phyloP scores from a whole-genome alignment of 2,797 vertebrate genomes.

The Apogon talboti region DNA sequence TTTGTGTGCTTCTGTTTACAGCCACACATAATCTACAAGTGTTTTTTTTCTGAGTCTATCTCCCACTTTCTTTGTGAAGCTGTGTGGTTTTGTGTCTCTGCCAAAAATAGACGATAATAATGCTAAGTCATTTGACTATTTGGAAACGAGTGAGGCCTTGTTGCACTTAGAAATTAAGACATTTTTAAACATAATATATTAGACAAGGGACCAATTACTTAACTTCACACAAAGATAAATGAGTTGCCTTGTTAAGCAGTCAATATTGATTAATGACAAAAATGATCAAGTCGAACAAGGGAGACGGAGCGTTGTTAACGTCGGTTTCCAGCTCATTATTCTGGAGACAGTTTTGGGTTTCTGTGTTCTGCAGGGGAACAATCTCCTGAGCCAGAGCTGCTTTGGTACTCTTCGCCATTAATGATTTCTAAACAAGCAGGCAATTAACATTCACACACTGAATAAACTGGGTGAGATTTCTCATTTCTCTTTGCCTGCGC shows the following conservation, averaged over 20 bases:
- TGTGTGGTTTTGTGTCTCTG: background rate
- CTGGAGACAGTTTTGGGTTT: background rate
- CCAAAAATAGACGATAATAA: constrained; percentile 6
- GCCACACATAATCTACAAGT: background rate
- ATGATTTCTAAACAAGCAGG: constrained; percentile 50
- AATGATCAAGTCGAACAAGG: constrained; percentile 1
- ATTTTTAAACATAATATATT: background rate
- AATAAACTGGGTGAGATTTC: constrained; percentile 35
- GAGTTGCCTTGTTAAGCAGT: constrained; percentile 17
- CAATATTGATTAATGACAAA: constrained; percentile 35
- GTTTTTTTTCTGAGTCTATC: too few species aligned
- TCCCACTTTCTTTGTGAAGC: background rate
- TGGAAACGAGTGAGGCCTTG: background rate
- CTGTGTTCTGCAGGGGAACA: constrained; percentile 17
- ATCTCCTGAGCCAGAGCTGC: constrained; percentile 22
- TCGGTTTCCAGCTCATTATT: constrained; percentile 28
- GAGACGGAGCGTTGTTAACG: background rate
- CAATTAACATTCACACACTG: constrained; percentile 42
- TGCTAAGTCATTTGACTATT: constrained; percentile 2
- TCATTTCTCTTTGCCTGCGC: constrained; percentile 20
- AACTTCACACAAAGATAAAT: constrained; percentile 29
- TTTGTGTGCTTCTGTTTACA: background rate
- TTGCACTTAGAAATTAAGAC: background rate
- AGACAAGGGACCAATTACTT: constrained; percentile 14
- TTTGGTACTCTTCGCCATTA: constrained; percentile 25